Base-by-base conservation (phyloP, 2,888 invertebrate genomes). In the Sialis lutaria region DNA sequence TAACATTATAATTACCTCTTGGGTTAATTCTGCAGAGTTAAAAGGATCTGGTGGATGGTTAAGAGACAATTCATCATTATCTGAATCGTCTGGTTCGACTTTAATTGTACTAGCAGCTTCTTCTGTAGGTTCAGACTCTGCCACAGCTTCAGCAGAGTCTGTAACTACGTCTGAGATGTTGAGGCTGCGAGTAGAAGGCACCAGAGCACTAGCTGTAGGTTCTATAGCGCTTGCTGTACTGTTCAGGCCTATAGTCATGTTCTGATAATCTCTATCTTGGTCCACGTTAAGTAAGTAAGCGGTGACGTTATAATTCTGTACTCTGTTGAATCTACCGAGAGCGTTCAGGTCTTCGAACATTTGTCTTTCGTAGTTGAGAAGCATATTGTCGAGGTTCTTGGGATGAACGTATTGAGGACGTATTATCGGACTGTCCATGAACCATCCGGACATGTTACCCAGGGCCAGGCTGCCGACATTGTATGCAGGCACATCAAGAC, bases 331-430 rank as follows among this genome's bases (percentile, higher is more conserved):
- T 52, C 75, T 62, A 4, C 83, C 83, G 42, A 84, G 64, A 4
- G 81, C 76, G 60, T 83, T 81, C 45, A 84, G 63, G 57, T 82
- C 83, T 57, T 75, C 82, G 60, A 82, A 86, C 54, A 79, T 66
- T 61, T 75, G 77, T 56, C 81, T 68, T 62, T 83, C 81, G 61
- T 83, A 81, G 57, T 79, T 79, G 6, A 82, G 64, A 48, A 83
- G 63, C 46, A 81, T 70, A 45, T 79, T 77, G 61, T 83, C 83
- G 44, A 82, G 59, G 48, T 75, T 81, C 58, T 84, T 84, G 0
- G 82, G 82, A 55, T 82, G 81, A 32, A 82, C 69, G 56, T 67
- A 77, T 48, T 75, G 67, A 1, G 78, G 75, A 47, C 79, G 64
- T 6, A 70, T 67, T 40, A 72, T 62, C 2, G 73, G 66, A 50